Percentiles rank a stretch among this genome's conserved stretches.
phyloP scores from a whole-genome alignment of 92 coral and sea anemone genomes.

The Paramuricea clavata region DNA sequence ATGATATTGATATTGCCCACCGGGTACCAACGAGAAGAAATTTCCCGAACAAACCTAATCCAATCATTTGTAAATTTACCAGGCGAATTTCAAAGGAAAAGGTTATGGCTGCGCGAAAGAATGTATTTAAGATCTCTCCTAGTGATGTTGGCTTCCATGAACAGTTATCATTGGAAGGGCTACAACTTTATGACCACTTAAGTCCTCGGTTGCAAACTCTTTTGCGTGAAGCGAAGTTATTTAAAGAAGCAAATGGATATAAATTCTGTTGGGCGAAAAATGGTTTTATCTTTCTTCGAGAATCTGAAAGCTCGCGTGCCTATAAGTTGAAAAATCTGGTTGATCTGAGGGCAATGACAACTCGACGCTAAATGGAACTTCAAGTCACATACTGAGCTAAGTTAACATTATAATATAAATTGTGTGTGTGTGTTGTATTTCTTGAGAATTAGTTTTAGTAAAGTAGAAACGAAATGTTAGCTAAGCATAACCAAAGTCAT shows the following conservation, averaged over 20 bases:
- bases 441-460: background rate
- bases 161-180: background rate
- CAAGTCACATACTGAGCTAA: constrained; percentile 22
- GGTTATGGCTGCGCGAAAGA: constrained; percentile 60
- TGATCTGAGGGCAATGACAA: constrained; percentile 47
- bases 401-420: too few relatives aligned
- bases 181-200: constrained; percentile 59
- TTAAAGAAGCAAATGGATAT: constrained; percentile 43
- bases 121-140: constrained; percentile 6
- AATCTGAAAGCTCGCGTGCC: constrained; percentile 48
- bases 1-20: constrained; percentile 68
- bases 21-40: constrained; percentile 51
- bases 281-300: constrained; percentile 49
- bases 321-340: constrained; percentile 48
- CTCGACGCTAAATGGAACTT: constrained; percentile 3
- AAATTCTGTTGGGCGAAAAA: constrained; percentile 70
- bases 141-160: constrained; percentile 39
- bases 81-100: constrained; percentile 51
- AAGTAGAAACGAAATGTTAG: too few relatives aligned
- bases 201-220: constrained; percentile 58
- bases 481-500: too few relatives aligned
- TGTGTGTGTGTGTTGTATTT: too few relatives aligned
- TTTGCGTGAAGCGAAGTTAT: constrained; percentile 58
- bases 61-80: constrained; percentile 60
- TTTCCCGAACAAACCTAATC: constrained; percentile 32